These are phyloP conservation scores for Falco biarmicus DNA, from an alignment of 2,797 vertebrate species.

Conservation along the genomic window DNA sequence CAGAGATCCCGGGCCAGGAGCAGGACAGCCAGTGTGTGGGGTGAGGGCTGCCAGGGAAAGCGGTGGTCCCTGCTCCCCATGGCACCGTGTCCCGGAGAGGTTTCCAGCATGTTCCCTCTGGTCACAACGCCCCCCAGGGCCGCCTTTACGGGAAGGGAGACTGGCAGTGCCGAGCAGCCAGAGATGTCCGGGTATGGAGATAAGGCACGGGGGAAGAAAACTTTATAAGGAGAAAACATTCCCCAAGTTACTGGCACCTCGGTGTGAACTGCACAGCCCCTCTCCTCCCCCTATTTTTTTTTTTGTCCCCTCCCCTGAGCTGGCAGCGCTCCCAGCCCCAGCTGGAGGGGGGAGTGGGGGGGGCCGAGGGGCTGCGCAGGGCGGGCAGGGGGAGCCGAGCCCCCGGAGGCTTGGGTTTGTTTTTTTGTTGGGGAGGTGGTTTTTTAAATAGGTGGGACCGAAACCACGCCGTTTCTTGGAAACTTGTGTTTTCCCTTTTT, in stretches of 20 bases:
- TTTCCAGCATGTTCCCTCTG: not conserved
- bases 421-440: not conserved
- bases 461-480: constrained; percentile 12
- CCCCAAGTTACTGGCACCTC: not conserved
- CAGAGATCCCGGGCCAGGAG: not conserved
- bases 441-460: constrained; percentile 21
- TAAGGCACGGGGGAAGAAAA: not conserved
- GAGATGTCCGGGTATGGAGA: not conserved
- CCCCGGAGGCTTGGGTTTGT: too few species aligned
- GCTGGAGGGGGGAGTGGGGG: not conserved
- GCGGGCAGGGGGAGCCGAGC: not conserved
- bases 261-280: not conserved
- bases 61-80: rapidly evolving
- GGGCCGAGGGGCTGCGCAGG: not conserved
- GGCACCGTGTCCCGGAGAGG: rapidly evolving
- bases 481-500: not conserved
- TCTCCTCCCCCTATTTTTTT: not conserved
- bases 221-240: constrained; percentile 62
- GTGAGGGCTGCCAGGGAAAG: not conserved
- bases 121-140: not conserved
- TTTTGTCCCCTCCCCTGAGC: not conserved
- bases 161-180: not conserved
- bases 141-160: not conserved
- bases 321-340: not conserved
- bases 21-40: rapidly evolving